Base-by-base conservation (phyloP, 2,888 invertebrate genomes). In the Platerodrilus igneus region DNA sequence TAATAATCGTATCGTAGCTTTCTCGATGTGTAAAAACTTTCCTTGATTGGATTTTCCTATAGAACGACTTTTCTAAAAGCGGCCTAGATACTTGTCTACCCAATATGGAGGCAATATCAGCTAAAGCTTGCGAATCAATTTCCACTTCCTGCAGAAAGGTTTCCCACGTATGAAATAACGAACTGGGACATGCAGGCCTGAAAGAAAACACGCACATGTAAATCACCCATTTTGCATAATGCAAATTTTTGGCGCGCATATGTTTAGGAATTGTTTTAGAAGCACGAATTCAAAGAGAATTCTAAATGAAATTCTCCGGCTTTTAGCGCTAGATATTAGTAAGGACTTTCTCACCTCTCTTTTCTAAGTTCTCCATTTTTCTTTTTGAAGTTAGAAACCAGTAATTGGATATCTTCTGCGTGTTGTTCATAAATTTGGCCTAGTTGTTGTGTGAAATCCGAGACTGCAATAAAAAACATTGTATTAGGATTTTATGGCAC, bases 21-120 rank as follows among this genome's bases (percentile, higher is more conserved):
- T 92, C 92, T 52, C 92, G 78, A 68, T 92, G 91, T 15, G 85
- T 80, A 69, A 92, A 92, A 45, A 92, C 82, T 72, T 92, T 92
- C 55, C 90, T 76, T 25, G 90, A 86, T 67, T 92, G 91, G 47
- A 92, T 84, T 72, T 93, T 93, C 62, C 90, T 79, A 67, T 88
- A 84, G 70, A 91, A 92, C 56, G 90, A 88, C 59, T 83, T 79
- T 62, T 92, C 92, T 51, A 90, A 73, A 40, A 91, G 79, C 25
- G 89, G 88, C 21, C 89, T 76, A 16, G 91, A 81, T 41, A 92
- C 78, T 68, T 81, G 79, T 34, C 85, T 73, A 40, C 83, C 83
- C 41, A 92, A 74, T 16, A 87, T 81, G 18, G 83, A 79, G 5
- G 91, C 85, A 47, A 92, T 83, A 63, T 90, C 91, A 60, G 83